phyloP scores from a whole-genome alignment of 2,113 vertebrate species.

The Takifugu bimaculatus region DNA sequence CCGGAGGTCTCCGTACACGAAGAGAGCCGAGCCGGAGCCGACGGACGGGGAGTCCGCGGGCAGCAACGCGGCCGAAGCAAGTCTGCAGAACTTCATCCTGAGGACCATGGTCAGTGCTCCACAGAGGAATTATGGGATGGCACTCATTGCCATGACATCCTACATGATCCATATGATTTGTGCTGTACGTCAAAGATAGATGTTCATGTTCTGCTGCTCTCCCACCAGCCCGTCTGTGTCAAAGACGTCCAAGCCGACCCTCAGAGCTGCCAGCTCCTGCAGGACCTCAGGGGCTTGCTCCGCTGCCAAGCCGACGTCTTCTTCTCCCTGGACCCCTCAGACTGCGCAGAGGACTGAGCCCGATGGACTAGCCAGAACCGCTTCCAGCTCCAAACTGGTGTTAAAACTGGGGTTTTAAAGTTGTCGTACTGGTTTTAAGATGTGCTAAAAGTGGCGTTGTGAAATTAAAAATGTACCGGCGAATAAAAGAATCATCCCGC shows the following conservation, averaged over 20 bases:
- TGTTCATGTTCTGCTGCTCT: slow-evolving; percentile 4
- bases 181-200: too few relatives aligned
- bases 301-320: slow-evolving; percentile 70
- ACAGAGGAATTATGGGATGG: neutral
- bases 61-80: slow-evolving; percentile 13
- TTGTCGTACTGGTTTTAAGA: too few relatives aligned
- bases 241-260: slow-evolving; percentile 68
- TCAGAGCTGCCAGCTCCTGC: slow-evolving; percentile 72
- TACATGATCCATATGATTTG: too few relatives aligned
- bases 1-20: slow-evolving; percentile 61
- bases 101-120: slow-evolving; percentile 72
- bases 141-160: neutral
- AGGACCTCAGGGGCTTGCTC: slow-evolving; percentile 46
- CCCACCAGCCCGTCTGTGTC: slow-evolving; percentile 69
- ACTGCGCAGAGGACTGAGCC: slow-evolving; percentile 55
- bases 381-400: slow-evolving; percentile 1
- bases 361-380: neutral
- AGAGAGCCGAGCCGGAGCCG: slow-evolving; percentile 50
- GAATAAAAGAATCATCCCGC: slow-evolving; percentile 44
- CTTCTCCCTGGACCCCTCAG: slow-evolving; percentile 60
- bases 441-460: too few relatives aligned
- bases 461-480: slow-evolving; percentile 1
- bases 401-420: neutral
- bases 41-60: slow-evolving; percentile 22
- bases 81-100: slow-evolving; percentile 14